Evolutionary conservation across 2,113 vertebrate genomes (phyloP).

Genomic region (Pseudopipra pipra): DNA sequence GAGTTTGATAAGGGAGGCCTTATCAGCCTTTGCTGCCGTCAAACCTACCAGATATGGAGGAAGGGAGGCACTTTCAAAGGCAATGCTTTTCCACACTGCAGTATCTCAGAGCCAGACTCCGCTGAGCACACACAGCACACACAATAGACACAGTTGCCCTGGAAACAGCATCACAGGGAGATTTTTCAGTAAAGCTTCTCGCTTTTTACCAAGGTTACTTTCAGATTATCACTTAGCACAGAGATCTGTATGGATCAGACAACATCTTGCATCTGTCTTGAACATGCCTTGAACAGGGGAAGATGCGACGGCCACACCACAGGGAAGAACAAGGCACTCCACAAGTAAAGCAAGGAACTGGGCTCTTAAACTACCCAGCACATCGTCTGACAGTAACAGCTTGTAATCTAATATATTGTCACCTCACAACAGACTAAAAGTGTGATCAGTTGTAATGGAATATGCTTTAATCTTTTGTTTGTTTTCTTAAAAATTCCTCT

Average conservation of each 20-base stretch:
- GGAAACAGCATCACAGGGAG: constrained; percentile 27
- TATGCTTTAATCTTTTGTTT: not conserved
- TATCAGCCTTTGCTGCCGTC: not conserved
- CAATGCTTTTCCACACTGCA: not conserved
- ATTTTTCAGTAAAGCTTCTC: not conserved
- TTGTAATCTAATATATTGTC: not conserved
- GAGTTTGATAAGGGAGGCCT: not conserved
- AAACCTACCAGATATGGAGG: not conserved
- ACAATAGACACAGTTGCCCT: constrained; percentile 18
- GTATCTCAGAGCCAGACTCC: not conserved
- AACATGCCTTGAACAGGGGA: not conserved
- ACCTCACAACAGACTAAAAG: not conserved
- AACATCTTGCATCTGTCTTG: not conserved
- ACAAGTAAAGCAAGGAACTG: not conserved
- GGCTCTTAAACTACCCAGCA: not conserved
- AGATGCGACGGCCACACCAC: fast-evolving
- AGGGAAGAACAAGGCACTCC: not conserved
- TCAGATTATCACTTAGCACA: not conserved
- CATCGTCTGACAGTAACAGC: not conserved
- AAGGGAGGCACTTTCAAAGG: not conserved
- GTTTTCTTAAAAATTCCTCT: not conserved
- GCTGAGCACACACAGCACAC: not conserved
- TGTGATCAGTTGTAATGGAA: not conserved
- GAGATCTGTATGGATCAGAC: not conserved
- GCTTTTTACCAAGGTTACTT: not conserved